Conservation (phyloP, 2,888 invertebrate genomes). For the Limnephilus marmoratus region DNA sequence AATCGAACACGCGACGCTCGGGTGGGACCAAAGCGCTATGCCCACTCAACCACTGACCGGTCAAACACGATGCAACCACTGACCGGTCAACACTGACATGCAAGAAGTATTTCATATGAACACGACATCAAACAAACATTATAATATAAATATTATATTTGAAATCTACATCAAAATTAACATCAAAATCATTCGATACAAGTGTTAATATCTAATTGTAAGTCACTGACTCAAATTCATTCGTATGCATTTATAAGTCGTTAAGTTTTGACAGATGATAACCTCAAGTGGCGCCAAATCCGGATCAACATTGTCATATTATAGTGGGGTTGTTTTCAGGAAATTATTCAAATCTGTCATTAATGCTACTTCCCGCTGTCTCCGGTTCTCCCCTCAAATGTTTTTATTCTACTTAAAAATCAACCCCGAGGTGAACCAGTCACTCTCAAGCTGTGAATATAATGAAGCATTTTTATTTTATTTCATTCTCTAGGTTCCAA, state of each 20-base stretch:
- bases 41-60: too few species aligned
- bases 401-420: conserved; percentile 32
- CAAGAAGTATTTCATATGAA: too few species aligned
- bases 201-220: background rate
- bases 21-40: too few species aligned
- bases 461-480: too few species aligned
- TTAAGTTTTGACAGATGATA: conserved; percentile 8
- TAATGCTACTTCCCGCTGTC: conserved; percentile 34
- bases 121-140: too few species aligned
- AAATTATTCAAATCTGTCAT: conserved; percentile 47
- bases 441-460: background rate
- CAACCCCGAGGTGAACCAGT: conserved; percentile 6
- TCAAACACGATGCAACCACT: too few species aligned
- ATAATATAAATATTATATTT: too few species aligned
- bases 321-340: conserved; percentile 15
- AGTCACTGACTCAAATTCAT: background rate
- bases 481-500: too few species aligned
- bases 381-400: conserved; percentile 8
- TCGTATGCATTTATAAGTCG: background rate
- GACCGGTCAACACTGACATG: too few species aligned
- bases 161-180: background rate
- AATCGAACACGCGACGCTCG: too few species aligned
- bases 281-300: conserved; percentile 27
- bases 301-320: conserved; percentile 29
- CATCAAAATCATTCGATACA: background rate